A percentile compares a stretch with the other conserved stretches of the same genome.
Evolutionary conservation across 2,113 vertebrate species (phyloP).

Genomic region (Seriola aureovittata): DNA sequence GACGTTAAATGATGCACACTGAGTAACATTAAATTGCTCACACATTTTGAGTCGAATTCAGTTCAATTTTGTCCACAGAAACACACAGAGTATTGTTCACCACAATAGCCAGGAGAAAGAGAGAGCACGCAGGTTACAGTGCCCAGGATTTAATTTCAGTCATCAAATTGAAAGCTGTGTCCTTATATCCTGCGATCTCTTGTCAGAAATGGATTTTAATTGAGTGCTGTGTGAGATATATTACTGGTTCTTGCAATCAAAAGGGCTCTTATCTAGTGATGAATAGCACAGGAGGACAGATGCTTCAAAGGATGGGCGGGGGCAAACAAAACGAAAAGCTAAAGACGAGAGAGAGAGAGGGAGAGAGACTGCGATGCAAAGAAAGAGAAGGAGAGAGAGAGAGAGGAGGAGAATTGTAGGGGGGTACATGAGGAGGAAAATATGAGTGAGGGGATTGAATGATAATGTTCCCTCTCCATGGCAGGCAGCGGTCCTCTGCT

Average conservation of each 20-base stretch:
- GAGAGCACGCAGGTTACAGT: conserved; percentile 17
- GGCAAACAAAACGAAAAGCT: conserved; percentile 44
- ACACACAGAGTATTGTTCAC: background rate
- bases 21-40: conserved; percentile 5
- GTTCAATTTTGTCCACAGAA: conserved; percentile 16
- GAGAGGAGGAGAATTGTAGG: background rate
- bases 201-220: conserved; percentile 52
- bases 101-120: background rate
- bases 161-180: conserved; percentile 42
- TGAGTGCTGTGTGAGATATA: conserved; percentile 37
- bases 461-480: conserved; percentile 57
- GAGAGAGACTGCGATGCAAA: conserved; percentile 17
- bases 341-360: conserved; percentile 15
- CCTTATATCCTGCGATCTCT: conserved; percentile 12
- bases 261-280: conserved; percentile 66
- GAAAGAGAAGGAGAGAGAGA: background rate
- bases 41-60: conserved; percentile 2
- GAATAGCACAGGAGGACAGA: conserved; percentile 56
- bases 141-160: conserved; percentile 39
- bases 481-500: conserved; percentile 61
- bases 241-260: conserved; percentile 43
- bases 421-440: conserved; percentile 42
- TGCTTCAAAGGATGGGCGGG: conserved; percentile 50
- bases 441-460: conserved; percentile 63
- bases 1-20: no score